Percentiles rank a stretch among this genome's conserved stretches.
Evolutionary conservation across 1,140 invertebrate genomes (phyloP).

Genomic region (Pararge aegeria): DNA sequence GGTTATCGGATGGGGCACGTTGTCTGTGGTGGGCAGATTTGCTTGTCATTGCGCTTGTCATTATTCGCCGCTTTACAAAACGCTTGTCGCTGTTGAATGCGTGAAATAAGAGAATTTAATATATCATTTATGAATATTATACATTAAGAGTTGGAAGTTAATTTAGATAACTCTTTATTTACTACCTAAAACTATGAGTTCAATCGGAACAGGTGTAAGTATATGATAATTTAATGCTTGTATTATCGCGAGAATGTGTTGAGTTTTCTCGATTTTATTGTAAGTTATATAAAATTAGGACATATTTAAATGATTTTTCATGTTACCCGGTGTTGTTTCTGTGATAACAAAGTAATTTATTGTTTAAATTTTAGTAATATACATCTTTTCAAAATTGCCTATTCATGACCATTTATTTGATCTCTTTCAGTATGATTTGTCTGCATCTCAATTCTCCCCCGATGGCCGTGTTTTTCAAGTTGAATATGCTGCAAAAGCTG

Average conservation of each 20-base stretch:
- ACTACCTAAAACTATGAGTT: constrained; percentile 87
- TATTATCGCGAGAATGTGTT: neutral
- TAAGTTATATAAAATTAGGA: neutral
- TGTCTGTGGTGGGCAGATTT: constrained; percentile 32
- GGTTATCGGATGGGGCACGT: neutral
- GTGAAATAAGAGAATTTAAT: neutral
- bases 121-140: constrained; percentile 7
- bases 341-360: neutral
- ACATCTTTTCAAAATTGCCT: constrained; percentile 32
- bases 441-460: constrained; percentile 99
- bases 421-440: constrained; percentile 95
- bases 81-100: neutral
- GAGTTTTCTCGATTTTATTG: neutral
- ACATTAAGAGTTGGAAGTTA: constrained; percentile 2
- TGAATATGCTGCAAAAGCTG: constrained; percentile 99
- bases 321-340: neutral
- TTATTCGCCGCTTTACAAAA: constrained; percentile 7
- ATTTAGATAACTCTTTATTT: constrained; percentile 7
- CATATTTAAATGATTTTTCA: neutral
- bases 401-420: constrained; percentile 43
- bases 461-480: constrained; percentile 99
- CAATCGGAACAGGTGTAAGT: constrained; percentile 96
- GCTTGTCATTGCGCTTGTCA: constrained; percentile 34
- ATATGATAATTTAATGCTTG: constrained; percentile 3
- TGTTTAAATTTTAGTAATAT: neutral